Evolutionary conservation across 2,113 vertebrate species (phyloP), one percentile per base, ranked within the genome.

Genomic region (Spermophilus dauricus): DNA sequence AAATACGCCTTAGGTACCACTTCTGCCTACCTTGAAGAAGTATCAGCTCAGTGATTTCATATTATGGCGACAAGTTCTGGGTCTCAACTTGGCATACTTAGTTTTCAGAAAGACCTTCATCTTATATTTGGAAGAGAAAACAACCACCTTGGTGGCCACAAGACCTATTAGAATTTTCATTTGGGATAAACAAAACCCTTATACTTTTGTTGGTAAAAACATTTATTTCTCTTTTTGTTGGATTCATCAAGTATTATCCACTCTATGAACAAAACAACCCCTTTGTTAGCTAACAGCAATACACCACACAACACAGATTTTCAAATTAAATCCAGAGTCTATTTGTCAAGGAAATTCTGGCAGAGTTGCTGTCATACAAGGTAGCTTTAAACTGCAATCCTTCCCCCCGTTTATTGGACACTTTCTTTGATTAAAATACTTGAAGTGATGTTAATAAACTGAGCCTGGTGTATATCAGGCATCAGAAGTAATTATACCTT

Each of bases 241-340:
- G 86, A 95, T 56, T 92, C 69, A 91, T 76, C 32, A 84, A 82
- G 82, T 69, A 89, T 39, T 61, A 91, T 53, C 48, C n/a, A 87
- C 17, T 7, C 53, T 83, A 73, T 84, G 39, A 86, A 94, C 37
- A 89, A 90, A 94, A 90, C 9, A 82, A 67, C 34, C 32, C 72
- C 58, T 94, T 94, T 92, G 58, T 67, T 88, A 24, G 2, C 0
- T 28, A 94, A 65, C 76, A 95, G 69, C 39, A 72, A 63, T 75
- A 85, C 56, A 82, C 86, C 51, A 69, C 42, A 32, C 45, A 85
- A 72, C 30, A 77, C 48, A 90, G 75, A 88, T 89, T 95, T 95
- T 98, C 80, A 81, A 93, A 87, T 91, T 89, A 96, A 96, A 91
- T 87, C 94, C 95, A 90, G 88, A 83, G 48, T 72, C 75, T 96